phyloP scores from a whole-genome alignment of 2,888 invertebrate species.

The Coleophora flavipennella region DNA sequence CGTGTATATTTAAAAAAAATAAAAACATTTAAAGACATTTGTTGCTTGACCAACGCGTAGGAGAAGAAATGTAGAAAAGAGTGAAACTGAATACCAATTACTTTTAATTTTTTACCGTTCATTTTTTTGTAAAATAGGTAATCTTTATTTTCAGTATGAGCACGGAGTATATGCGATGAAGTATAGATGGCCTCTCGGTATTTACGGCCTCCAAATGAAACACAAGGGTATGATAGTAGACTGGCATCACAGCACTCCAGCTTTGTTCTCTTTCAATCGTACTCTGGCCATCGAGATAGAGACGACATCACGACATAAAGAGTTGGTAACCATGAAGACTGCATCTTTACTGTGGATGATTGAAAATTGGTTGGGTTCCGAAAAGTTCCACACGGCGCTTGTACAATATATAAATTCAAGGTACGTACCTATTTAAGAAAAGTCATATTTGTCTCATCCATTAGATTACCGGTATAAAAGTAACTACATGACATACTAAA shows the following conservation, averaged over 20 bases:
- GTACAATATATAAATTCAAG: conserved; percentile 50
- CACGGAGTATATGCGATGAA: conserved; percentile 21
- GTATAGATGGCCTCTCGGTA: conserved; percentile 25
- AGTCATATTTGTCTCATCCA: neutral
- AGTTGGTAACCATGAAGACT: conserved; percentile 54
- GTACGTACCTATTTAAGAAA: conserved; percentile 16
- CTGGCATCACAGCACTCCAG: conserved; percentile 44
- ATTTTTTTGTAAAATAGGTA: neutral
- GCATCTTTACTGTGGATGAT: conserved; percentile 62
- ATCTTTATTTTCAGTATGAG: conserved; percentile 33
- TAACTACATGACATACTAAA: too few species aligned
- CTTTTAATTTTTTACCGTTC: too few species aligned
- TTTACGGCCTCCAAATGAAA: conserved; percentile 48
- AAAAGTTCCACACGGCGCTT: conserved; percentile 42
- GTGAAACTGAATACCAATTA: too few species aligned
- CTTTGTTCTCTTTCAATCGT: conserved; percentile 40
- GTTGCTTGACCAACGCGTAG: too few species aligned
- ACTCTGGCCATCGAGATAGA: conserved; percentile 39
- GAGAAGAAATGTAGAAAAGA: too few species aligned
- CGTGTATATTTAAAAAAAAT: too few species aligned
- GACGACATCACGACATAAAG: conserved; percentile 44
- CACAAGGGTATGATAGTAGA: conserved; percentile 50
- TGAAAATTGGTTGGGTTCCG: conserved; percentile 55
- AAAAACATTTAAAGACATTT: too few species aligned
- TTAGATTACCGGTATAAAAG: too few species aligned